Evolutionary conservation across 2,888 invertebrate genomes (phyloP).

Genomic region (Aporophyla nigra): DNA sequence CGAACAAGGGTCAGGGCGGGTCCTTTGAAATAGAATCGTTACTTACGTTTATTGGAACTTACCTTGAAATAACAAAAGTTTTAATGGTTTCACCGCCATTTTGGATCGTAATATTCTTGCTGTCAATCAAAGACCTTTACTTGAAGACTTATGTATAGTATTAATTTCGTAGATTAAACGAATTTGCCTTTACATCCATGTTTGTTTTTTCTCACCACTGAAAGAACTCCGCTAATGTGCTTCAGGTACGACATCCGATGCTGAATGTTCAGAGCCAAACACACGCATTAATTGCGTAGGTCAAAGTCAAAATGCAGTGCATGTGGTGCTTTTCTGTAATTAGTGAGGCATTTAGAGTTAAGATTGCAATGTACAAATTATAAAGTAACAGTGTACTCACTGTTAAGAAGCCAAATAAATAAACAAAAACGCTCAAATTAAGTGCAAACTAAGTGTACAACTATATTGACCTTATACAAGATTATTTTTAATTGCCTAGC

Average conservation of each 20-base stretch:
- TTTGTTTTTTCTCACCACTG: background rate
- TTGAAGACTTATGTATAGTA: background rate
- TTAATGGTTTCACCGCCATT: conserved; percentile 9
- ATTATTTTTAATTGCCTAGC: no score
- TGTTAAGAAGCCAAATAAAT: no score
- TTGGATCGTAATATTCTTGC: conserved; percentile 10
- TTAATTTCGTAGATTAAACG: background rate
- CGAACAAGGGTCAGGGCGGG: no score
- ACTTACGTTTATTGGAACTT: background rate
- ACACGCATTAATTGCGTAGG: background rate
- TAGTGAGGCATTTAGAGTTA: no score
- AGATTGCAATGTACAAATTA: no score
- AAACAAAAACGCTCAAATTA: background rate
- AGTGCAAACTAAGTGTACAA: background rate
- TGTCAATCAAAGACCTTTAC: background rate
- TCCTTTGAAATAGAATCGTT: background rate
- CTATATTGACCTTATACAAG: background rate
- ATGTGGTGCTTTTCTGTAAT: no score
- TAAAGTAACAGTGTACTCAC: no score
- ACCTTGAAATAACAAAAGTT: background rate
- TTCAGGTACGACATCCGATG: background rate
- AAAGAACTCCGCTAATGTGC: background rate
- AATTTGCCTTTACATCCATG: background rate
- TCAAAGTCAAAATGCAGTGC: background rate
- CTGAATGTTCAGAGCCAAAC: background rate